Evolutionary conservation across 1,140 invertebrate genomes (phyloP).

Genomic region (Heliconius melpomene): DNA sequence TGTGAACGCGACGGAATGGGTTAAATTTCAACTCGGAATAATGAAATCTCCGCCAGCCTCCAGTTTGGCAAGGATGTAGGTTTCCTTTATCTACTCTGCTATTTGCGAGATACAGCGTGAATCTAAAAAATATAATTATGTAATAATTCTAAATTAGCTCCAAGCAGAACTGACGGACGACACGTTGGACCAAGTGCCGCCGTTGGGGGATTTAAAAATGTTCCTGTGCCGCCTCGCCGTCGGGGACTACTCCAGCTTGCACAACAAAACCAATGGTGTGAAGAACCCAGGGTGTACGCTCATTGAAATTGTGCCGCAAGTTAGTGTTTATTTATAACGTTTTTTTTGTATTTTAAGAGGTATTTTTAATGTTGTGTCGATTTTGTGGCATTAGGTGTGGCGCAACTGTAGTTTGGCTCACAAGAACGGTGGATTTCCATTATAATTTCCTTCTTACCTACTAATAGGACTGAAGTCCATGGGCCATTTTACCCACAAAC

Average conservation of each 20-base stretch:
- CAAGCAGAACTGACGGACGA: slow-evolving; percentile 83
- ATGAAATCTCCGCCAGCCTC: too few species aligned
- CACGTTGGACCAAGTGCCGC: slow-evolving; percentile 88
- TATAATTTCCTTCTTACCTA: too few species aligned
- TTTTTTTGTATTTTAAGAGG: background rate
- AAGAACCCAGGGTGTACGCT: slow-evolving; percentile 71
- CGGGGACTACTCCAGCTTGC: slow-evolving; percentile 63
- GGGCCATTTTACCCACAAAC: too few species aligned
- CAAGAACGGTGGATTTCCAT: too few species aligned
- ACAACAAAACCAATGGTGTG: slow-evolving; percentile 58
- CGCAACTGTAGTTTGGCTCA: too few species aligned
- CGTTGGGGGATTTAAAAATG: slow-evolving; percentile 87
- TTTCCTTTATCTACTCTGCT: too few species aligned
- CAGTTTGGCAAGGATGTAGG: too few species aligned
- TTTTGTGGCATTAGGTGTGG: background rate
- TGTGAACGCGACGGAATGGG: too few species aligned
- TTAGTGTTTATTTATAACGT: slow-evolving; percentile 26
- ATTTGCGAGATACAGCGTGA: too few species aligned
- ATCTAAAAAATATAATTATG: background rate
- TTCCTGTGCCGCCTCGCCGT: slow-evolving; percentile 82
- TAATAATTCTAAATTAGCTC: slow-evolving; percentile 64
- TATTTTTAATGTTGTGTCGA: background rate
- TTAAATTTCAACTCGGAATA: too few species aligned
- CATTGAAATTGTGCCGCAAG: slow-evolving; percentile 76
- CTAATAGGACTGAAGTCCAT: too few species aligned